Base-by-base conservation (phyloP, 2,797 vertebrate genomes). In the Enteromius unitaeniatus region DNA sequence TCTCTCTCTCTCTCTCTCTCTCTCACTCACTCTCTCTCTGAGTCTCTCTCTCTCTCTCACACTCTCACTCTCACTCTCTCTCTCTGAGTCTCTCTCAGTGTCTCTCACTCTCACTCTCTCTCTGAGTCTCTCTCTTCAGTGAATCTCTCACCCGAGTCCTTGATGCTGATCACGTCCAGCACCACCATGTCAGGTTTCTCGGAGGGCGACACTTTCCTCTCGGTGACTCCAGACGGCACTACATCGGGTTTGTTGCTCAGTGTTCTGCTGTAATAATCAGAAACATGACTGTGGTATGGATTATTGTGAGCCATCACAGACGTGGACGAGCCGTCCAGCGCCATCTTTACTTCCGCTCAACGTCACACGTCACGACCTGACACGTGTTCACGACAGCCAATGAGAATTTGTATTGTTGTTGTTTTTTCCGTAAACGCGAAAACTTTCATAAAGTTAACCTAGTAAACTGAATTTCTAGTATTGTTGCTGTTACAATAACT, bases 161-260 rank as follows among this genome's bases (percentile, higher is more conserved):
- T 84, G 81, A 94, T 53, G 90, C 91, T 92, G 3, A 95, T 88
- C 4, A 96, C 93, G 9, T 96, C 94, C 88, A 96, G 93, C 15
- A 91, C 90, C 78, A 95, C 93, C 95, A 95, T 95, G 91, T 96
- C 95, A 6, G 94, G 94, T 73, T 94, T 95, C n/a, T 95, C 94
- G 81, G 91, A 88, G 15, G 93, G 92, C 0, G 82, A 89, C 42
- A 93, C 88, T 81, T 96, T 96, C 86, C 95, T 91, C 89, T 96
- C 95, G 1, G 94, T 95, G 72, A 96, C 93, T 19, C 94, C 95
- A 11, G 90, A 94, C 45, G 95, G 95, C 6, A 96, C 95, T 81
- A 96, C 95, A 88, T 96, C 95, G 49, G 95, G 95, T 78, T 95
- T 96, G 9, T 93, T 86, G 1, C 95, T 94, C 65, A 95, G 90